Evolutionary conservation across 2,113 vertebrate genomes (phyloP).

Genomic region (Prochilodus magdalenae): DNA sequence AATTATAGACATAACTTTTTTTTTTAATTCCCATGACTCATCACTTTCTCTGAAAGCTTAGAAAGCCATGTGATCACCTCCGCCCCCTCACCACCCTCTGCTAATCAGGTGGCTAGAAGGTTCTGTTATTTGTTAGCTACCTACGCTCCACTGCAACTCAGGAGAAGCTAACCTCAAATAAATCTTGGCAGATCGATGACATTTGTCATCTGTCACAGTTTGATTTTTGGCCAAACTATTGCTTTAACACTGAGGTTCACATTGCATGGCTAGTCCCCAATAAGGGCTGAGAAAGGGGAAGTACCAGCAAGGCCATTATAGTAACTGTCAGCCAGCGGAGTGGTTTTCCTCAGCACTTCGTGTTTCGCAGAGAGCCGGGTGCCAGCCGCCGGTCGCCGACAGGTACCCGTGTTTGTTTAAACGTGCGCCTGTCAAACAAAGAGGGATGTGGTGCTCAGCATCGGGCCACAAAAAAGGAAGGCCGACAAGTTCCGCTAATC

Average conservation of each 20-base stretch:
- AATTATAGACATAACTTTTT: no score
- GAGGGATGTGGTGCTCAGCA: constrained; percentile 61
- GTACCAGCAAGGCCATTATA: constrained; percentile 67
- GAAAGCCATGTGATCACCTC: no score
- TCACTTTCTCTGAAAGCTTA: no score
- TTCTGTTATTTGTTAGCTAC: no score
- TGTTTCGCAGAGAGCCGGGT: constrained; percentile 70
- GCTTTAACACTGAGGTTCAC: background rate
- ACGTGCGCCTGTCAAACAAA: constrained; percentile 82
- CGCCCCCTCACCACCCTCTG: no score
- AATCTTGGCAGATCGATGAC: background rate
- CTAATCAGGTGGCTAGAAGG: background rate
- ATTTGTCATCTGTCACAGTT: background rate
- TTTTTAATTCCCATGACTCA: no score
- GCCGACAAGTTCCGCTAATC: constrained; percentile 79
- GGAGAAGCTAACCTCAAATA: background rate
- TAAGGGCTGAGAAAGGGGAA: constrained; percentile 42
- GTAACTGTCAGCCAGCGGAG: constrained; percentile 74
- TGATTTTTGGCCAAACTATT: background rate
- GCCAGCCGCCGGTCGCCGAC: constrained; percentile 69
- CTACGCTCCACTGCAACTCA: background rate
- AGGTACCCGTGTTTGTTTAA: constrained; percentile 82
- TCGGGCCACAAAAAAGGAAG: constrained; percentile 68
- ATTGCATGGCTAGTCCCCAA: constrained; percentile 31
- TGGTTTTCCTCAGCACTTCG: constrained; percentile 72